phyloP scores from a whole-genome alignment of 2,888 invertebrate species.

The Aquatica leii region DNA sequence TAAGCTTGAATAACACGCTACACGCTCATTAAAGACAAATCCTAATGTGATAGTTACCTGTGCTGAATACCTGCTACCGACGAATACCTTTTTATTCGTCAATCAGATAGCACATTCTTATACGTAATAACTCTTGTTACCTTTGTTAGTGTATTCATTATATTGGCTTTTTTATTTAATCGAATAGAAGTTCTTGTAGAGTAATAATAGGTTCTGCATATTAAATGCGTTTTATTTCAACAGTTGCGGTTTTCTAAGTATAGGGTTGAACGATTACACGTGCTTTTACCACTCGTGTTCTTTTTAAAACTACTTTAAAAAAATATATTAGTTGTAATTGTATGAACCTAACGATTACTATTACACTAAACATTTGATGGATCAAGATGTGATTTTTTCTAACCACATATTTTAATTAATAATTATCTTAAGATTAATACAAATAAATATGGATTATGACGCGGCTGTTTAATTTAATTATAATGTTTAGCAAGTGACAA shows the following conservation, averaged over 20 bases:
- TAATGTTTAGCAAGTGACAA: no score
- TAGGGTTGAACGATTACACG: conserved; percentile 18
- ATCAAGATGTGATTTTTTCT: no score
- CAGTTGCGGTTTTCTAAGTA: conserved; percentile 26
- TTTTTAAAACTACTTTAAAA: no score
- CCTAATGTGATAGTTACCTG: conserved; percentile 32
- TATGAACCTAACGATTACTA: no score
- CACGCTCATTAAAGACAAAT: conserved; percentile 31
- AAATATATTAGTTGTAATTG: no score
- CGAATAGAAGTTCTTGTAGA: conserved; percentile 22
- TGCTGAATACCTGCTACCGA: conserved; percentile 35
- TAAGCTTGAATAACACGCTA: conserved; percentile 29
- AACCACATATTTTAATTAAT: no score
- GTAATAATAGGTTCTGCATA: conserved; percentile 26
- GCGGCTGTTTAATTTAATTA: no score
- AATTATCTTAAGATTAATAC: no score
- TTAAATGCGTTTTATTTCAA: conserved; percentile 25
- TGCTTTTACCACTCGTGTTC: no score
- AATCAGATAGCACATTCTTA: conserved; percentile 35
- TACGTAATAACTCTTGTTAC: conserved; percentile 29
- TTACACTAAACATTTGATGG: no score
- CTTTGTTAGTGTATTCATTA: conserved; percentile 29
- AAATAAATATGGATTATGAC: no score
- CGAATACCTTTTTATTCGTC: conserved; percentile 35
- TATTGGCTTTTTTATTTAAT: conserved; percentile 19